Conservation (phyloP, 2,797 vertebrate genomes). For the Acestrorhynchus altus region DNA sequence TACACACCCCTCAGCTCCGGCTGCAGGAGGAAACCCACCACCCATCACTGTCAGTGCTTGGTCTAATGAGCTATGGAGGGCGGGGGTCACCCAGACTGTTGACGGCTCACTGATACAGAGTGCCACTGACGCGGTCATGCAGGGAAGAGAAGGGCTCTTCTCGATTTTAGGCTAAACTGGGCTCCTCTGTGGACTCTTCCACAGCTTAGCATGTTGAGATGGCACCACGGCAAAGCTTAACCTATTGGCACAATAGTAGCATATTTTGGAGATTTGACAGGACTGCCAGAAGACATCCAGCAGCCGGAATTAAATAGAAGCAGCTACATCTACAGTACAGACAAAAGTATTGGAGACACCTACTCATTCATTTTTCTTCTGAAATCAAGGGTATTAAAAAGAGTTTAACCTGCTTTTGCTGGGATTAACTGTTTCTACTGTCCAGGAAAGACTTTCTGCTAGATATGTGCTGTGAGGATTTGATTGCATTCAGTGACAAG, state of each 20-base stretch:
- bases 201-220: background rate
- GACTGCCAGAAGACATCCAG: background rate
- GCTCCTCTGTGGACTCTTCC: background rate
- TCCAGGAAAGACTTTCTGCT: too few species aligned
- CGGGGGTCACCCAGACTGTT: too few species aligned
- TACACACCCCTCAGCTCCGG: conserved; percentile 74
- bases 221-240: background rate
- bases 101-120: conserved; percentile 85
- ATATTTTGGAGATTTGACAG: background rate
- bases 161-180: conserved; percentile 5
- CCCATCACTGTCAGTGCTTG: conserved; percentile 84
- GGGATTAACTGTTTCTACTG: too few species aligned
- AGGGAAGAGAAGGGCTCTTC: conserved; percentile 47
- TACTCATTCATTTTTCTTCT: too few species aligned
- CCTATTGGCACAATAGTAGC: background rate
- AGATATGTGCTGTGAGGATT: too few species aligned
- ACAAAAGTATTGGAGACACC: too few species aligned
- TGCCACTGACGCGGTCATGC: conserved; percentile 45
- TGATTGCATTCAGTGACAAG: too few species aligned
- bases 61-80: conserved; percentile 82
- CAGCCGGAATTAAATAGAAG: background rate
- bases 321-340: too few species aligned
- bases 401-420: too few species aligned
- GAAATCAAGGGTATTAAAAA: too few species aligned
- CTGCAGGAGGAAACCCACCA: conserved; percentile 80